A percentile compares a stretch with the other conserved stretches of the same genome.
These are phyloP conservation scores for Plusia festucae DNA, from an alignment of 2,888 invertebrate species.

Conservation along the genomic window DNA sequence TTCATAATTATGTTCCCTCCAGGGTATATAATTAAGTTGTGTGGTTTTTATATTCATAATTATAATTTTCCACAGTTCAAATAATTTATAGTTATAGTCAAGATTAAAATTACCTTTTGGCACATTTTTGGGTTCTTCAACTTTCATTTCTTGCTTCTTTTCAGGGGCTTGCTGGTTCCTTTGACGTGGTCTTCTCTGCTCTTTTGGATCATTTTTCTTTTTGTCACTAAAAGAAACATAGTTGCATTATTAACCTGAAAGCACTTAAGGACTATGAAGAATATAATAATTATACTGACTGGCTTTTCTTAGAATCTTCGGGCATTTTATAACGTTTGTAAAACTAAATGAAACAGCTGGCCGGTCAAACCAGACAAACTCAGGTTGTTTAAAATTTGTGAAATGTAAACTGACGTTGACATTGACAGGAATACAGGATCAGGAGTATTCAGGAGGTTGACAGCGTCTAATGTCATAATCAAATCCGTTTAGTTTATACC, in stretches of 20 bases:
- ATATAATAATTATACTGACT: slow-evolving; percentile 63
- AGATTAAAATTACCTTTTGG: slow-evolving; percentile 55
- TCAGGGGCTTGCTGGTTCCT: slow-evolving; percentile 62
- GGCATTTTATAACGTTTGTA: slow-evolving; percentile 65
- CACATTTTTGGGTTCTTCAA: slow-evolving; percentile 60
- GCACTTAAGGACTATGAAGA: not conserved
- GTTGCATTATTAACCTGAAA: not conserved
- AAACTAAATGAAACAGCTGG: slow-evolving; percentile 11
- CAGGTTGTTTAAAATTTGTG: slow-evolving; percentile 10
- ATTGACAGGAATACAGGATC: no score
- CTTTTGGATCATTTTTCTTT: slow-evolving; percentile 77
- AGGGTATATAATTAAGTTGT: no score
- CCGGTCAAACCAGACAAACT: slow-evolving; percentile 13
- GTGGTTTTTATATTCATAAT: no score
- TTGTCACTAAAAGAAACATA: slow-evolving; percentile 69
- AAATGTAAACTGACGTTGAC: not conserved
- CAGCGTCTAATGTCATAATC: not conserved
- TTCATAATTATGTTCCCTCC: no score
- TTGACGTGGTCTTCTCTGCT: slow-evolving; percentile 77
- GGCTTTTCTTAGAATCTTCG: slow-evolving; percentile 73
- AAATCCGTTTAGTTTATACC: not conserved
- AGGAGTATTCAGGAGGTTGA: no score
- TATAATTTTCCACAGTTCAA: no score
- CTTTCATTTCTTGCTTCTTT: slow-evolving; percentile 61
- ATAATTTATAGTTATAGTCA: no score